phyloP scores from a whole-genome alignment of 2,113 vertebrate genomes.

The Neomonachus schauinslandi region DNA sequence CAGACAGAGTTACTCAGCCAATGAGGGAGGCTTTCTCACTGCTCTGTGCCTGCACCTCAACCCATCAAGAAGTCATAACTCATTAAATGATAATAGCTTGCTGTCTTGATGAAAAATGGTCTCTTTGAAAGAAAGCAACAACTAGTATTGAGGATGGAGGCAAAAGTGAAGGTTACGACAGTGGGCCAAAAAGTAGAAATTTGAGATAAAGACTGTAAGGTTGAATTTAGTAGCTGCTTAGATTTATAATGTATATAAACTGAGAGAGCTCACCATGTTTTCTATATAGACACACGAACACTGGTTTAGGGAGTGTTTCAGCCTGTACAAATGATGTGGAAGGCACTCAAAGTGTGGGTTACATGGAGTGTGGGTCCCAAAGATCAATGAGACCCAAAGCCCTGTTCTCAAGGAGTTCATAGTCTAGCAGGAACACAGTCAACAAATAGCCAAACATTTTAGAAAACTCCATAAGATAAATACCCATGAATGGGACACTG shows the following conservation, averaged over 20 bases:
- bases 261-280: neutral
- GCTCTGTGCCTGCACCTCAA: neutral
- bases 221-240: neutral
- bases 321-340: neutral
- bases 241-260: neutral
- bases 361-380: neutral
- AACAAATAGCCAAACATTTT: neutral
- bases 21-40: neutral
- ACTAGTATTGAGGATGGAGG: neutral
- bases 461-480: neutral
- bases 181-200: neutral
- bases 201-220: neutral
- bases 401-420: neutral
- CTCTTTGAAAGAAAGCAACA: neutral
- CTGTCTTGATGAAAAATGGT: neutral
- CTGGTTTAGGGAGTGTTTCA: neutral
- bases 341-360: neutral
- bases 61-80: neutral
- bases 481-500: neutral
- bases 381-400: neutral
- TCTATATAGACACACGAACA: neutral
- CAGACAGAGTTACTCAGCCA: neutral
- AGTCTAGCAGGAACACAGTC: neutral
- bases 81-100: neutral
- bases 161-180: neutral